Evolutionary conservation across 1,140 invertebrate species (phyloP), one percentile per base, ranked within the genome.

Genomic region (Acromyrmex heyeri): DNA sequence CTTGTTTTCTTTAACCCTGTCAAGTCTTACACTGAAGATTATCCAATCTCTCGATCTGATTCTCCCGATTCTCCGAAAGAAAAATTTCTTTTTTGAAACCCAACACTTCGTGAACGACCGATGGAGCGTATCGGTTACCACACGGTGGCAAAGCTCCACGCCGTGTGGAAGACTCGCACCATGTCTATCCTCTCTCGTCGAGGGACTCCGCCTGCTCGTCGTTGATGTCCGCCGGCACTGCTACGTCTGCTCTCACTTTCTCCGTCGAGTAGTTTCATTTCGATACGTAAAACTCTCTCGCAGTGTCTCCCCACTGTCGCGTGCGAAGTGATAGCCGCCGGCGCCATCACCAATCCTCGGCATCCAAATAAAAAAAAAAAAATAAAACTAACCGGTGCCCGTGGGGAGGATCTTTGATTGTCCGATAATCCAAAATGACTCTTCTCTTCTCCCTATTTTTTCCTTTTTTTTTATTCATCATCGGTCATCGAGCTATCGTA

Each of bases 261-360:
- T 95, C 94, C 92, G 88, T 87, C 92, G 91, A 92, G 93, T 94
- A 95, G 94, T 95, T 95, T 95, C 94, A 94, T 95, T 95, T 94
- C 91, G 92, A 92, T 93, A 93, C 88, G 91, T 94, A 94, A 94
- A 94, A 94, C 93, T 94, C 93, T 94, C 94, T 92, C 92, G 91
- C 82, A 86, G 44, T 34, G 38, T 16, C 24, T 90, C 87, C 88
- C 89, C 88, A 78, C 89, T 72, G 73, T 14, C 34, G 24, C 78
- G 48, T 59, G 21, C 57, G 48, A 72, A 38, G 44, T 34, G 72
- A 55, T 24, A 34, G 55, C 14, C 65, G 48, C 75, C 48, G 44
- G 53, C 18, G 53, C 55, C 69, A 16, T 24, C 55, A 70, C 50
- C 86, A 79, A 70, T 86, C 65, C 70, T 21, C 34, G 55, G 10